These are phyloP conservation scores for Acronicta leporina DNA, from an alignment of 2,888 invertebrate genomes.

Conservation along the genomic window DNA sequence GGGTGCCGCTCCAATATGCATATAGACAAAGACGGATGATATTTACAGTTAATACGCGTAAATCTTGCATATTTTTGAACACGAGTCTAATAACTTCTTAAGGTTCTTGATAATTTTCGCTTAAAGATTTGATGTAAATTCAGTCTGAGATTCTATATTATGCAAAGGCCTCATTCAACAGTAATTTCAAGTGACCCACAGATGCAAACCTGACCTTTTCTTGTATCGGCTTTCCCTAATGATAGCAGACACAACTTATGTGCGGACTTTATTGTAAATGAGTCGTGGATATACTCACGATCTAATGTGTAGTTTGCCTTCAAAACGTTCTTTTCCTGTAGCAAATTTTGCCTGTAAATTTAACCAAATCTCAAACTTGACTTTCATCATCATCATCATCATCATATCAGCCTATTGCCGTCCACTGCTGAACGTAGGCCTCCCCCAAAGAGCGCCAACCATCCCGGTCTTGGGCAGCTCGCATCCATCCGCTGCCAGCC, in stretches of 20 bases:
- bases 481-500: too few relatives aligned
- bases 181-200: conserved; percentile 38
- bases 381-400: too few relatives aligned
- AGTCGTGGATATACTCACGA: conserved; percentile 27
- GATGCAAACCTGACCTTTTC: conserved; percentile 42
- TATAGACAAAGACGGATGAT: conserved; percentile 45
- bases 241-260: conserved; percentile 21
- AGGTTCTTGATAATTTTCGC: conserved; percentile 35
- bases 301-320: conserved; percentile 25
- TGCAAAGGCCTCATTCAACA: conserved; percentile 5
- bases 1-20: conserved; percentile 26
- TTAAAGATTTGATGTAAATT: conserved; percentile 45
- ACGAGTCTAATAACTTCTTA: conserved; percentile 20
- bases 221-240: conserved; percentile 31
- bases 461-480: too few relatives aligned
- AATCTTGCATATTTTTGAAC: conserved; percentile 26
- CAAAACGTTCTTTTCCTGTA: conserved; percentile 22
- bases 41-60: conserved; percentile 36
- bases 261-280: conserved; percentile 20
- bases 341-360: conserved; percentile 36
- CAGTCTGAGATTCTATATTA: conserved; percentile 16
- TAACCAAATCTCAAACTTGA: conserved; percentile 4
- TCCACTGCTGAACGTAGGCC: too few relatives aligned
- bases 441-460: too few relatives aligned
- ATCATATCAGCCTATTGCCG: too few relatives aligned